Conservation (phyloP, 2,888 invertebrate species). For the Dasysyrphus tricinctus region DNA sequence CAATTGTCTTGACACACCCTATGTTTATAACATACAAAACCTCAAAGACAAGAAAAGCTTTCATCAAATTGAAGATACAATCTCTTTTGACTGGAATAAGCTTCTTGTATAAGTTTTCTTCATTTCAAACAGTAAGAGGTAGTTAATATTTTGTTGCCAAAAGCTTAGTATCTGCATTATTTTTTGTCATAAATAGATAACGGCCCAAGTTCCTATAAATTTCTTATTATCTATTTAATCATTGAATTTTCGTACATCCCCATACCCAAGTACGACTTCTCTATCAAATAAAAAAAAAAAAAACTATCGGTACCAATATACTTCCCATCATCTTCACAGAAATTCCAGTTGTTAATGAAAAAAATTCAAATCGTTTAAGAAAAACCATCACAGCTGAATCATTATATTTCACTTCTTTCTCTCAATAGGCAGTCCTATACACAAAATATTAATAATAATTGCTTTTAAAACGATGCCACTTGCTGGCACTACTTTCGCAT, state of each 20-base stretch:
- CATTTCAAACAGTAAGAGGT: background rate
- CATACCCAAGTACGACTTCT: background rate
- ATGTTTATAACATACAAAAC: background rate
- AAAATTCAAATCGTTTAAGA: background rate
- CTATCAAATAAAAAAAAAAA: background rate
- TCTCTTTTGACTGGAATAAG: background rate
- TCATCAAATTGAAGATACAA: background rate
- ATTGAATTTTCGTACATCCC: background rate
- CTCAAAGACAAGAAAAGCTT: background rate
- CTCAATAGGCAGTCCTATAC: background rate
- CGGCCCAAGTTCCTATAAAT: background rate
- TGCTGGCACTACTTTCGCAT: conserved; percentile 29
- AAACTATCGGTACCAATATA: no score
- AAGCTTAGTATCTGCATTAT: background rate
- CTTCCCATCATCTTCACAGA: background rate
- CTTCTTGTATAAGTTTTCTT: background rate
- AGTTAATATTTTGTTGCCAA: background rate
- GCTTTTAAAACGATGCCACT: conserved; percentile 44
- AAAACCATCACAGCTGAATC: background rate
- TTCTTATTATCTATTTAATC: background rate
- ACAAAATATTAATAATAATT: conserved; percentile 40
- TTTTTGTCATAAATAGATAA: conserved; percentile 4
- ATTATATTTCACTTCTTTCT: background rate
- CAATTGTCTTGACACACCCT: no score
- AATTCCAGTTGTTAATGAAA: background rate